Conservation (phyloP, 2,797 vertebrate species). For the Lophotriccus pileatus region DNA sequence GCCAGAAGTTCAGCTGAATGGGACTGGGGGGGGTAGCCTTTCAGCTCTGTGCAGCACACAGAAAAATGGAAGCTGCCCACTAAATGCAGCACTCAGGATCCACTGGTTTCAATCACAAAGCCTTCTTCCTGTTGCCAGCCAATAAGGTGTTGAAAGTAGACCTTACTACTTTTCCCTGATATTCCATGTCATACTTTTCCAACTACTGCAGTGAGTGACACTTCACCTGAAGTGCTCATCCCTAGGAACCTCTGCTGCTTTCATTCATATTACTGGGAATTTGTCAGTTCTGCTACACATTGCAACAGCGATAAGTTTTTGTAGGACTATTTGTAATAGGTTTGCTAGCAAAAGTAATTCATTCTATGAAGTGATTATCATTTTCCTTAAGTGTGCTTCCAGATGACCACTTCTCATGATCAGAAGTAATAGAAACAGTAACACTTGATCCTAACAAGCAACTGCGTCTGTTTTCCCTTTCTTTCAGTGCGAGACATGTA, state of each 20-base stretch:
- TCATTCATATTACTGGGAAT: not conserved
- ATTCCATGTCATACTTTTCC: not conserved
- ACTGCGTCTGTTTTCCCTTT: not conserved
- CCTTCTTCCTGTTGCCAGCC: not conserved
- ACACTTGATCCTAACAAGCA: not conserved
- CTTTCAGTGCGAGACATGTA: not conserved
- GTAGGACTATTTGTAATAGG: not conserved
- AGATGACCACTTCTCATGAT: not conserved
- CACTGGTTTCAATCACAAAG: not conserved
- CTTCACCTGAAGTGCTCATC: not conserved
- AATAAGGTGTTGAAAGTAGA: not conserved
- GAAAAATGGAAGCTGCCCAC: not conserved
- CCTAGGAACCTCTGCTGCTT: not conserved
- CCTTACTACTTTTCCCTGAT: not conserved
- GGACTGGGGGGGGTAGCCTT: not conserved
- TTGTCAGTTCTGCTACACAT: not conserved
- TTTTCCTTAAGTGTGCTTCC: slow-evolving; percentile 24
- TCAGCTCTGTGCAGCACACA: not conserved
- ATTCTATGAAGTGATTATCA: not conserved
- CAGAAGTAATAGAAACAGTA: not conserved
- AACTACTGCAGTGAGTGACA: not conserved
- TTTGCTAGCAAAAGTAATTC: slow-evolving; percentile 28
- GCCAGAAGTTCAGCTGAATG: not conserved
- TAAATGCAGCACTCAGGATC: not conserved
- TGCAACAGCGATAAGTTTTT: not conserved